Conservation (phyloP, 1,140 invertebrate species). For the Brachionus rotundiformis region DNA sequence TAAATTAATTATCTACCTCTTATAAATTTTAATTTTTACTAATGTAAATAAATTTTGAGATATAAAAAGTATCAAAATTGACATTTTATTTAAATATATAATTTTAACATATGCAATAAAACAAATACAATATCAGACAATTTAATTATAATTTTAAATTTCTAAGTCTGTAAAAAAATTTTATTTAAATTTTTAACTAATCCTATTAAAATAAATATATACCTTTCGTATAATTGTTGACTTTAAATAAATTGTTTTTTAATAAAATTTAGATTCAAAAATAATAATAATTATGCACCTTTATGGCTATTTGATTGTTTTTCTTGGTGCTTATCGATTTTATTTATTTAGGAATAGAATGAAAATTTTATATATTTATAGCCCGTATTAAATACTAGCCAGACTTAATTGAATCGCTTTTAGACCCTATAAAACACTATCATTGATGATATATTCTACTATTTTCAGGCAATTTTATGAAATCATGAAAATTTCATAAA, state of each 20-base stretch:
- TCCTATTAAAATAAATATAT: not conserved
- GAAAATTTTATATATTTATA: constrained; percentile 11
- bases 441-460: constrained; percentile 1
- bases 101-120: not conserved
- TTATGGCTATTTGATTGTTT: not conserved
- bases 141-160: not conserved
- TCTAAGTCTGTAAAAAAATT: not conserved
- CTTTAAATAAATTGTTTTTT: not conserved
- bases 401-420: constrained; percentile 5
- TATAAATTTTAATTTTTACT: too few species aligned
- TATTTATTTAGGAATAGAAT: not conserved
- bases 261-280: not conserved
- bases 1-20: too few species aligned
- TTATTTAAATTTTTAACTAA: not conserved
- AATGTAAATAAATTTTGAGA: too few species aligned
- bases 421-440: not conserved
- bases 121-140: not conserved
- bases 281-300: not conserved
- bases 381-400: not conserved
- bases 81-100: not conserved
- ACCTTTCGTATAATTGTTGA: not conserved
- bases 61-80: too few species aligned
- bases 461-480: constrained; percentile 9
- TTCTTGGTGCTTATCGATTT: not conserved
- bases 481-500: not conserved